Conservation (phyloP, 2,113 vertebrate genomes). For the Sapayoa aenigma region DNA sequence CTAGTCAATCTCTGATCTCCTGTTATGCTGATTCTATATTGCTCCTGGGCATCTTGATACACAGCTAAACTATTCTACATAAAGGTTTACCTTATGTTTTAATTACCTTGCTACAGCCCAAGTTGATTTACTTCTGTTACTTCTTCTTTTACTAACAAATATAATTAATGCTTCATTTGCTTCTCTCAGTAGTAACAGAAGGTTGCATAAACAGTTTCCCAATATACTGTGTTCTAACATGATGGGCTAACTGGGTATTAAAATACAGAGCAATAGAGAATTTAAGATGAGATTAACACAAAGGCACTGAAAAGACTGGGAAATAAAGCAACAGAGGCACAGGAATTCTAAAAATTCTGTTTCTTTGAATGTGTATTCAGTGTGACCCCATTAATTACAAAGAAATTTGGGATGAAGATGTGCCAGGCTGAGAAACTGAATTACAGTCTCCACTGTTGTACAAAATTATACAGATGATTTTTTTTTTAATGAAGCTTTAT, state of each 20-base stretch:
- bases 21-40: neutral
- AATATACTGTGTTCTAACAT: neutral
- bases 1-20: neutral
- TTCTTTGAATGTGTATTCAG: neutral
- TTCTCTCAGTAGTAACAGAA: neutral
- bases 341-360: neutral
- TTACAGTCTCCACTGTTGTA: neutral
- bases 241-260: neutral
- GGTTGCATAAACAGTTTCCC: neutral
- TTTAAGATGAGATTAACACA: neutral
- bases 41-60: neutral
- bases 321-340: neutral
- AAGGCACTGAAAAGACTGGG: neutral
- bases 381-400: neutral
- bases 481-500: neutral
- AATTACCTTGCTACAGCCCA: neutral
- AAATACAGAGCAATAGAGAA: neutral
- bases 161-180: neutral
- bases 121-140: neutral
- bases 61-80: neutral
- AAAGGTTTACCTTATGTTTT: neutral
- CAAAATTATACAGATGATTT: neutral
- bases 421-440: neutral
- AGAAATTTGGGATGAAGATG: neutral
- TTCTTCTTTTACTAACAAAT: neutral